A percentile compares a stretch with the other conserved stretches of the same genome.
Evolutionary conservation across 2,113 vertebrate species (phyloP).

Genomic region (Zeus faber): DNA sequence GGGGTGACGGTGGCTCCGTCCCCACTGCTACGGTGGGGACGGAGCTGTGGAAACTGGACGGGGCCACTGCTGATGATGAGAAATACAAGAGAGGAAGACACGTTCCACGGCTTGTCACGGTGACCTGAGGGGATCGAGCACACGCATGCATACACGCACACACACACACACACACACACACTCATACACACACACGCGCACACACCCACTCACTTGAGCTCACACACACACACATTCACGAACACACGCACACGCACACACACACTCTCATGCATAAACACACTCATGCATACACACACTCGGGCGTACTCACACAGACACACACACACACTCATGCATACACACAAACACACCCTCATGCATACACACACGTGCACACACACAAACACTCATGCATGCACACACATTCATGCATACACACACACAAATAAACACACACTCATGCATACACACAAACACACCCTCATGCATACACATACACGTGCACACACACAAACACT

Average conservation of each 20-base stretch:
- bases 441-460: conserved; percentile 21
- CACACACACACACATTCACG: conserved; percentile 33
- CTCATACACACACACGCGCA: conserved; percentile 12
- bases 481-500: conserved; percentile 27
- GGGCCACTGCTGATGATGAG: too few species aligned
- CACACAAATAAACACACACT: conserved; percentile 33
- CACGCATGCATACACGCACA: conserved; percentile 22
- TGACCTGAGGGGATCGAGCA: too few species aligned
- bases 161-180: conserved; percentile 20
- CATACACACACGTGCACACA: conserved; percentile 21
- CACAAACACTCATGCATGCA: too few species aligned
- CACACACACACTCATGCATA: conserved; percentile 19
- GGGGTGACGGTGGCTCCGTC: too few species aligned
- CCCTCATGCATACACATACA: conserved; percentile 11
- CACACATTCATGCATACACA: too few species aligned
- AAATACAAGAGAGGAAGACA: too few species aligned
- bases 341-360: conserved; percentile 20
- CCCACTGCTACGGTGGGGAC: too few species aligned
- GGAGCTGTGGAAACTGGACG: too few species aligned
- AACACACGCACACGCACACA: conserved; percentile 21
- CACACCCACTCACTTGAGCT: conserved; percentile 32
- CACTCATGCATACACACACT: conserved; percentile 27
- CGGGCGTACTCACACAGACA: conserved; percentile 40
- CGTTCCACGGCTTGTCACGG: too few species aligned
- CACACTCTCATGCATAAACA: conserved; percentile 12